Evolutionary conservation across 2,797 vertebrate genomes (phyloP).

Genomic region (Moxostoma hubbsi): DNA sequence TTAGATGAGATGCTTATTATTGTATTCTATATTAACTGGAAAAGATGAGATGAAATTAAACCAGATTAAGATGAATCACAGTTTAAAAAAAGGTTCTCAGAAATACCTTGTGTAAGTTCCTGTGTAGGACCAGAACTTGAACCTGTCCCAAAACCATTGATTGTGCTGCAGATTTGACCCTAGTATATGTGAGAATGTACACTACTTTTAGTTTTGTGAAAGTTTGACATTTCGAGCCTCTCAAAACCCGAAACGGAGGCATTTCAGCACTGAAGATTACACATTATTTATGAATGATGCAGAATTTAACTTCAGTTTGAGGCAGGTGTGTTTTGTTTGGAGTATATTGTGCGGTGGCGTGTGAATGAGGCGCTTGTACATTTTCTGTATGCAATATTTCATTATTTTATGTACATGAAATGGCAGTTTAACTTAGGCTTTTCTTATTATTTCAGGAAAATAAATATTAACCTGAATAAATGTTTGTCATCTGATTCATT

Average conservation of each 20-base stretch:
- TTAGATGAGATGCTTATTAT: background rate
- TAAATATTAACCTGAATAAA: conserved; percentile 39
- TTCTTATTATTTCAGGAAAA: conserved; percentile 54
- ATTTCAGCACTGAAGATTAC: background rate
- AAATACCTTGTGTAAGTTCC: background rate
- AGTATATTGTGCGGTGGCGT: conserved; percentile 44
- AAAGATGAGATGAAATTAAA: background rate
- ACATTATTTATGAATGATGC: background rate
- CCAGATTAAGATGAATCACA: background rate
- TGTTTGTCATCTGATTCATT: background rate
- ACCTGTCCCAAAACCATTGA: background rate
- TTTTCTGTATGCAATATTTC: conserved; percentile 18
- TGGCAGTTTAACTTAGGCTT: conserved; percentile 15
- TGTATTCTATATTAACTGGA: no score
- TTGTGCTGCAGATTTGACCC: background rate
- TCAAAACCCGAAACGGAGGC: background rate
- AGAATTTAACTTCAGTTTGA: conserved; percentile 2
- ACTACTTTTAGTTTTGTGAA: background rate
- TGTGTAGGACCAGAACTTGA: background rate
- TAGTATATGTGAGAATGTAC: background rate
- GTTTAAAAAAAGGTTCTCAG: background rate
- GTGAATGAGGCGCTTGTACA: conserved; percentile 7
- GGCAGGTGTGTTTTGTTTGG: background rate
- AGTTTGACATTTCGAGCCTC: background rate
- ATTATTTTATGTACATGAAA: conserved; percentile 27